Conservation (phyloP, 2,113 vertebrate species). For the Nibea albiflora region DNA sequence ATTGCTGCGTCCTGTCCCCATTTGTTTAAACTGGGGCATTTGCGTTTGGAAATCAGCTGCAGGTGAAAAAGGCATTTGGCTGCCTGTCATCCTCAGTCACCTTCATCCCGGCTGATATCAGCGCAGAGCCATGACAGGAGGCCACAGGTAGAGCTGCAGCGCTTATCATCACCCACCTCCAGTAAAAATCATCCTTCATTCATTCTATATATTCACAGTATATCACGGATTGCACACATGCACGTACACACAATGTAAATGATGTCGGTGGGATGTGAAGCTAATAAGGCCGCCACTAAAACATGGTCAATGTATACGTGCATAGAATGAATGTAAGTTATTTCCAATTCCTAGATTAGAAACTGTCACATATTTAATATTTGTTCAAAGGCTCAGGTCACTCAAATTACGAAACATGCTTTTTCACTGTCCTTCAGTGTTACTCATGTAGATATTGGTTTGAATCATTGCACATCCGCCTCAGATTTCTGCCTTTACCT, state of each 20-base stretch:
- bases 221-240: neutral
- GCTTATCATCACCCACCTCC: constrained; percentile 19
- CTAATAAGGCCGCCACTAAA: neutral
- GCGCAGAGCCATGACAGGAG: constrained; percentile 22
- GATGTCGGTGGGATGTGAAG: neutral
- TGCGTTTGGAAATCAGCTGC: constrained; percentile 61
- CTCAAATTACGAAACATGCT: neutral
- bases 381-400: neutral
- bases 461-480: neutral
- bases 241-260: neutral
- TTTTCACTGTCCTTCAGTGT: neutral
- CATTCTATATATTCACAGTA: neutral
- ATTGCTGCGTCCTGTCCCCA: constrained; percentile 45
- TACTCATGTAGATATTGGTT: neutral
- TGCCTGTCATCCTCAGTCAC: constrained; percentile 74
- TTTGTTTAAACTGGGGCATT: constrained; percentile 66
- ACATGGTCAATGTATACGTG: neutral
- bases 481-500: neutral
- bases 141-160: constrained; percentile 29
- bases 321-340: neutral
- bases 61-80: constrained; percentile 71
- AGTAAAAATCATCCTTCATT: constrained; percentile 1
- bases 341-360: neutral
- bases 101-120: constrained; percentile 55
- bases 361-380: neutral